These are phyloP conservation scores for Lanius ludovicianus DNA, from an alignment of 2,113 vertebrate species.

Conservation along the genomic window DNA sequence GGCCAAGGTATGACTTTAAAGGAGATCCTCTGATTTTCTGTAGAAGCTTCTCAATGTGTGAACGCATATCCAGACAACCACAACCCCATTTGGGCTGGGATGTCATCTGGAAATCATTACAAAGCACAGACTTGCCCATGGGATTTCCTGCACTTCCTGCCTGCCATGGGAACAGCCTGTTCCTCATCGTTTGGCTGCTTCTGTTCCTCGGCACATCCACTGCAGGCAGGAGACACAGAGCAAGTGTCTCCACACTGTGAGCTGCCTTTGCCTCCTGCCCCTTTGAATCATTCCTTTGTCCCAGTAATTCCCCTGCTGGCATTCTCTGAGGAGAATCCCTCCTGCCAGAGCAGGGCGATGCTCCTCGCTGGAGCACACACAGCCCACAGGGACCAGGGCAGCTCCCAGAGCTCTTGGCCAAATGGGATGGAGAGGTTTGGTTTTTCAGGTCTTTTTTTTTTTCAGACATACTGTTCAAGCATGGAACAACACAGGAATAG, in stretches of 20 bases:
- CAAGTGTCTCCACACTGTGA: neutral
- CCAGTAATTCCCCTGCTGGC: neutral
- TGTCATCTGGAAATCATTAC: slow-evolving; percentile 40
- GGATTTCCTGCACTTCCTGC: slow-evolving; percentile 29
- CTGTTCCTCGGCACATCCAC: neutral
- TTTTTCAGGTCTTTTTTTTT: neutral
- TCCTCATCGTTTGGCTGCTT: neutral
- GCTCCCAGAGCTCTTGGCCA: neutral
- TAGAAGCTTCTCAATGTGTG: neutral
- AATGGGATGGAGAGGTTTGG: neutral
- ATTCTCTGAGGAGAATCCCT: neutral
- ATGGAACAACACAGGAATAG: neutral
- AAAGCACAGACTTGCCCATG: neutral
- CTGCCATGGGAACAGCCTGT: slow-evolving; percentile 5
- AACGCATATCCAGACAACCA: neutral
- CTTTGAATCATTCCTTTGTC: neutral
- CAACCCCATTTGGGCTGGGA: neutral
- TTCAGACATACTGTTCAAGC: neutral
- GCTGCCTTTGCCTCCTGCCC: neutral
- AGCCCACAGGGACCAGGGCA: accelerated
- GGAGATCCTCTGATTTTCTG: neutral
- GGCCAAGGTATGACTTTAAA: neutral
- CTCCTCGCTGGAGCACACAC: accelerated
- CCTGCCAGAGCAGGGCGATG: accelerated
- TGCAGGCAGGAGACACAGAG: neutral